Evolutionary conservation across 2,888 invertebrate genomes (phyloP).

Genomic region (Candidula unifasciata): DNA sequence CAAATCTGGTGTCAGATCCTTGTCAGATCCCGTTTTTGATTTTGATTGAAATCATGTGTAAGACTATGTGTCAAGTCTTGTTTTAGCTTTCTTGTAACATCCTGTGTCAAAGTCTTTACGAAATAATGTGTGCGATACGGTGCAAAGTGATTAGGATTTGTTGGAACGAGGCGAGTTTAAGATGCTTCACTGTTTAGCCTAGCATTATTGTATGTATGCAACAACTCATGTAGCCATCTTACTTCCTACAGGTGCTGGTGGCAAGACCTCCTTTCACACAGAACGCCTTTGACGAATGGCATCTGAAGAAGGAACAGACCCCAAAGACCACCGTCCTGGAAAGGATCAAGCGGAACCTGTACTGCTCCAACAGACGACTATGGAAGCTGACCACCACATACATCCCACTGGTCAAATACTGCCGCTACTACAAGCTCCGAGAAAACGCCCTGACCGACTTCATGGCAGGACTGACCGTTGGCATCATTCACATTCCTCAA

Average conservation of each 20-base stretch:
- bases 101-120: no score
- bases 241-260: conserved; percentile 13
- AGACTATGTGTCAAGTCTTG: no score
- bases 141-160: no score
- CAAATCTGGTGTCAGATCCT: no score
- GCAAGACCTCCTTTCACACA: conserved; percentile 54
- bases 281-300: conserved; percentile 67
- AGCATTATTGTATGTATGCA: no score
- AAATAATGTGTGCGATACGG: no score
- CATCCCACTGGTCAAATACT: conserved; percentile 66
- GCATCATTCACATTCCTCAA: conserved; percentile 76
- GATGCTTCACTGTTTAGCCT: no score
- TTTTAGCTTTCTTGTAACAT: no score
- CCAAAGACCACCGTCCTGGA: conserved; percentile 46
- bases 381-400: conserved; percentile 66
- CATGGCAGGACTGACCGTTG: conserved; percentile 74
- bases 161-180: no score
- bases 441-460: conserved; percentile 69
- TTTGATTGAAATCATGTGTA: no score
- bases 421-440: conserved; percentile 71
- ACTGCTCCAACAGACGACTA: conserved; percentile 64
- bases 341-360: conserved; percentile 58
- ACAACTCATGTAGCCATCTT: no score
- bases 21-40: no score
- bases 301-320: conserved; percentile 56